phyloP scores from a whole-genome alignment of 2,888 invertebrate genomes.

The Drosophila emarginata region DNA sequence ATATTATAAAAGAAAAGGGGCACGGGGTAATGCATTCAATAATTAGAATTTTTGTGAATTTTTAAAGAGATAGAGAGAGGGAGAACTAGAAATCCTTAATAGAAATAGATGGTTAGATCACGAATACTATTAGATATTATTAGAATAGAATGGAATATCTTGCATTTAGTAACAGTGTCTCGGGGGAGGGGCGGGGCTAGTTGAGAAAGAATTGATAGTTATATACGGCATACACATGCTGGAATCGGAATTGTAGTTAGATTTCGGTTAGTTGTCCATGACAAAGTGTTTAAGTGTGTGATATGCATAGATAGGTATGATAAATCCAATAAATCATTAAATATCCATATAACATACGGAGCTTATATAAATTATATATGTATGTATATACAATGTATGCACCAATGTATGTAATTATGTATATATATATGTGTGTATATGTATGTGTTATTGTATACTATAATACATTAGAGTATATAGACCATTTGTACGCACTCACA shows the following conservation, averaged over 20 bases:
- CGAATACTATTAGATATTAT: background rate
- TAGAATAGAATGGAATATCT: background rate
- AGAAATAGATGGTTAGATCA: background rate
- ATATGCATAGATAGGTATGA: background rate
- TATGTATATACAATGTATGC: background rate
- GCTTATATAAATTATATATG: conserved; percentile 4
- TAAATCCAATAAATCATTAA: conserved; percentile 22
- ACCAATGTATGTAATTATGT: conserved; percentile 11
- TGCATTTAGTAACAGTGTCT: conserved; percentile 15
- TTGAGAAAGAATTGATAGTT: conserved; percentile 49
- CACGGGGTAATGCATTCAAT: background rate
- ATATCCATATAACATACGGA: background rate
- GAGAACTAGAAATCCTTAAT: background rate
- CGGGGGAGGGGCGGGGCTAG: conserved; percentile 23
- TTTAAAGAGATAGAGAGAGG: background rate
- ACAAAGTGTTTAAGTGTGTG: conserved; percentile 35
- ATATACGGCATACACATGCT: conserved; percentile 62
- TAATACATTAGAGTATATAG: background rate
- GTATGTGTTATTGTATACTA: conserved; percentile 7
- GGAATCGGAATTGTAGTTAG: conserved; percentile 40
- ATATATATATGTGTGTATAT: conserved; percentile 25
- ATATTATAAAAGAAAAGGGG: background rate
- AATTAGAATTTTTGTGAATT: background rate
- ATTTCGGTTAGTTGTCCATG: conserved; percentile 30
- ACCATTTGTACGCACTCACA: conserved; percentile 32